Conservation (phyloP, 2,888 invertebrate species). For the Oligia latruncula region DNA sequence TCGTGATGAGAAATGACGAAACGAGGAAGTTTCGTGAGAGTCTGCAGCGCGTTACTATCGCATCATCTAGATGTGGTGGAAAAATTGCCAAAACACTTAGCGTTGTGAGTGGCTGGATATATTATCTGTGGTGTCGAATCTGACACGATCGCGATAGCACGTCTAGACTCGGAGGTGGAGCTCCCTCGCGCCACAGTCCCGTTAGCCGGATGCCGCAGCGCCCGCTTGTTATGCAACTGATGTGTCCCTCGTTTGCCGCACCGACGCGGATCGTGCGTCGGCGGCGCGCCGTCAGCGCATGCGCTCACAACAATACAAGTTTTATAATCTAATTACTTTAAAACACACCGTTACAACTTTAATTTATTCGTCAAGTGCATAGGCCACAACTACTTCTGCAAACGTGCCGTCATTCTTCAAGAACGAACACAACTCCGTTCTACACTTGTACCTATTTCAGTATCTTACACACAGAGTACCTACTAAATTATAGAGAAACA, state of each 20-base stretch:
- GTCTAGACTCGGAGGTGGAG: constrained; percentile 72
- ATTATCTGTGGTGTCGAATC: constrained; percentile 73
- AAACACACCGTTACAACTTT: constrained; percentile 12
- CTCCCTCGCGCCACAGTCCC: constrained; percentile 79
- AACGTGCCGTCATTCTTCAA: background rate
- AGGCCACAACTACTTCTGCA: background rate
- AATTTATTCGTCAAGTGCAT: constrained; percentile 14
- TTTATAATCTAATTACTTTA: constrained; percentile 47
- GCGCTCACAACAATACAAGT: constrained; percentile 63
- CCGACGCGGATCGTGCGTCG: constrained; percentile 63
- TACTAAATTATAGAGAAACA: background rate
- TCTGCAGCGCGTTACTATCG: constrained; percentile 67
- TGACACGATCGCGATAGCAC: constrained; percentile 69
- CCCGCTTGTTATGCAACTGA: constrained; percentile 87
- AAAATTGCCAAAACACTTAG: constrained; percentile 70
- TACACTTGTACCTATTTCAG: background rate
- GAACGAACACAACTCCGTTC: background rate
- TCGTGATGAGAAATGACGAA: constrained; percentile 82
- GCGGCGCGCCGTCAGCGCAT: constrained; percentile 52
- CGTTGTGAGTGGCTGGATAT: constrained; percentile 68
- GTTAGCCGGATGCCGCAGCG: constrained; percentile 84
- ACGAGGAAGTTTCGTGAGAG: constrained; percentile 78
- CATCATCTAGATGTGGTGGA: constrained; percentile 62
- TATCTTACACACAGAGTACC: background rate
- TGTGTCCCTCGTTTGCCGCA: constrained; percentile 76